Percentiles rank a stretch among this genome's conserved stretches.
phyloP scores from a whole-genome alignment of 37 sponge, comb jelly and placozoan genomes.

The Aphrocallistes beatrix region DNA sequence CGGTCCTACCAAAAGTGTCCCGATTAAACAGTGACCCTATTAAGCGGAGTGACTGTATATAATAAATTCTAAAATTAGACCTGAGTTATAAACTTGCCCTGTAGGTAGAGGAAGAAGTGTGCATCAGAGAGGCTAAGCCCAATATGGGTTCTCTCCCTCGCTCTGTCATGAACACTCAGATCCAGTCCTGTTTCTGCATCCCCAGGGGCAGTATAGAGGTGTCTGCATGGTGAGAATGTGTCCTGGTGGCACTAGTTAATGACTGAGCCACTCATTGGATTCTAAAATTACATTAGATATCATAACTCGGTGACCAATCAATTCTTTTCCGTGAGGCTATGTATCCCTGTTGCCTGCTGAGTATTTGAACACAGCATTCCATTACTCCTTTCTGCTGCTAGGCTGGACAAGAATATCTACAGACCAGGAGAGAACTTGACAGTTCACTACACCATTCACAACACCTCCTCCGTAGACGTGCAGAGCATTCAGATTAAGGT shows the following conservation, averaged over 20 bases:
- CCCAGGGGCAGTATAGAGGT: not conserved
- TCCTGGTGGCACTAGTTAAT: not conserved
- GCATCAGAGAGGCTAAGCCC: slow-evolving; percentile 7
- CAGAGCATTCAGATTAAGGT: not conserved
- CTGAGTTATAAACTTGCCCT: no score
- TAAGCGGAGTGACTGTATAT: no score
- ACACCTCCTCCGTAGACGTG: slow-evolving; percentile 1
- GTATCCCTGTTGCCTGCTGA: no score
- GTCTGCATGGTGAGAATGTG: not conserved
- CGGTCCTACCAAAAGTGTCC: no score
- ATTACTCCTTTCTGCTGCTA: no score
- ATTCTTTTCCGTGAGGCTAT: no score
- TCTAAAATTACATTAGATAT: no score
- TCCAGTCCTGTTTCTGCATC: slow-evolving; percentile 5
- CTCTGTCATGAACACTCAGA: not conserved
- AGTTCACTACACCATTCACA: not conserved
- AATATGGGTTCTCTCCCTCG: not conserved
- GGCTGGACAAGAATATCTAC: slow-evolving; percentile 6
- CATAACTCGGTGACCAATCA: no score
- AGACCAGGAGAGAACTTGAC: not conserved
- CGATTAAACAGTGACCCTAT: no score
- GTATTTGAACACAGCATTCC: no score
- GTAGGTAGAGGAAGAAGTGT: slow-evolving; percentile 6
- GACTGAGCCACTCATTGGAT: no score
- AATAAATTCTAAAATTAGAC: no score